Evolutionary conservation across 2,888 invertebrate species (phyloP).

Genomic region (Graphium colonna): DNA sequence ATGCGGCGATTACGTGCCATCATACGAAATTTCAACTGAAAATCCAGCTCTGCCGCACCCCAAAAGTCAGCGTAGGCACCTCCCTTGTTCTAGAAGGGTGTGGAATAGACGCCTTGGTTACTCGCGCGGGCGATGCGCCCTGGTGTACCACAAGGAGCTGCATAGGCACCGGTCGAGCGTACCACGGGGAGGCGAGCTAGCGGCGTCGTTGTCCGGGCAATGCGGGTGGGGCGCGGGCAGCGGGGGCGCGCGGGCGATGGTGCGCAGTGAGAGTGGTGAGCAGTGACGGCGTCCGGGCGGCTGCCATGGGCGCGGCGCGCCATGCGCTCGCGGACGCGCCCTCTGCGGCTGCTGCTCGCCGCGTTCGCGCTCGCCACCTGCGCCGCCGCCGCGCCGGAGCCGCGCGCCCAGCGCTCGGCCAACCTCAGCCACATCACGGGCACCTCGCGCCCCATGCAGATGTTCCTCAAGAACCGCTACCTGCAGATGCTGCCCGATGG

Average conservation of each 20-base stretch:
- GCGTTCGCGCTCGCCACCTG: constrained; percentile 76
- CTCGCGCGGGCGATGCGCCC: background rate
- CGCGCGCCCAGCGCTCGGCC: constrained; percentile 87
- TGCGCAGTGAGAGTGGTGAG: constrained; percentile 49
- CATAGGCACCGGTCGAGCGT: constrained; percentile 1
- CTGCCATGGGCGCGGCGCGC: constrained; percentile 78
- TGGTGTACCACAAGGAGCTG: constrained; percentile 9
- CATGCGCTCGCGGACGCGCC: constrained; percentile 74
- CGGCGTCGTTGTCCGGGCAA: constrained; percentile 23
- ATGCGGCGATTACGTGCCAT: background rate
- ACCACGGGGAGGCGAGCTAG: constrained; percentile 3
- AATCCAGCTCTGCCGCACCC: too few species aligned
- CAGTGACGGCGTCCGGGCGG: constrained; percentile 76
- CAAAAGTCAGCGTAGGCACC: too few species aligned
- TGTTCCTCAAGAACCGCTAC: constrained; percentile 91
- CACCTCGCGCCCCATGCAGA: constrained; percentile 88
- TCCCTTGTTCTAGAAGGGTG: too few species aligned
- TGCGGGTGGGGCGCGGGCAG: constrained; percentile 29
- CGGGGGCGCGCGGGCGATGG: constrained; percentile 45
- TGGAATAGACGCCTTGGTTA: background rate
- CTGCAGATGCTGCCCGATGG: constrained; percentile 91
- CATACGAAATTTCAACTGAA: too few species aligned
- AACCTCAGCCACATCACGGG: constrained; percentile 90
- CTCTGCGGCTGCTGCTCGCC: constrained; percentile 75
- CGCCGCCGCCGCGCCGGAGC: constrained; percentile 75